Conservation (phyloP, 2,113 vertebrate species). For the Nothocercus nigrocapillus region DNA sequence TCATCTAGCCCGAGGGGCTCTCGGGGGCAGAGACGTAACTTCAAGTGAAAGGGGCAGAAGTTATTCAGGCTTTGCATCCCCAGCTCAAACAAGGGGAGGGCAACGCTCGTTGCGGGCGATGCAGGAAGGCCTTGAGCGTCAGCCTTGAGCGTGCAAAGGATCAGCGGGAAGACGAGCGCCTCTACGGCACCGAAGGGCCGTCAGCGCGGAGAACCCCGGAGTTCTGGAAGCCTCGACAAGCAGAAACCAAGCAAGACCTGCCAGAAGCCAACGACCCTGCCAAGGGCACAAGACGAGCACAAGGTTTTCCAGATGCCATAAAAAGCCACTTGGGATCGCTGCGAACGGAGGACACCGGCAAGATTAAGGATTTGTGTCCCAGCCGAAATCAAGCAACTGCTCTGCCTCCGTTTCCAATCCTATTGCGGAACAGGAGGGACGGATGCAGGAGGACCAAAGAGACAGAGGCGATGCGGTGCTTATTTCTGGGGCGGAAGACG, state of each 20-base stretch:
- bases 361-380: no score
- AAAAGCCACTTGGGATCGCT: neutral
- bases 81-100: neutral
- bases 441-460: neutral
- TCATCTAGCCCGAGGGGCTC: accelerated
- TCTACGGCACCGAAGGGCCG: neutral
- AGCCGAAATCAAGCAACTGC: accelerated
- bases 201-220: neutral
- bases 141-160: no score
- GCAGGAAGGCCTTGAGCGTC: no score
- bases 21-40: accelerated
- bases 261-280: neutral
- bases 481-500: neutral
- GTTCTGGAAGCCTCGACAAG: neutral
- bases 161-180: neutral
- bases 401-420: accelerated
- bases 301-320: neutral
- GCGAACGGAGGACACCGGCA: neutral
- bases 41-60: accelerated
- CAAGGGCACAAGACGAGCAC: neutral
- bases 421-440: neutral
- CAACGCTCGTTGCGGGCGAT: neutral
- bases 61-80: no score
- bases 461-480: neutral
- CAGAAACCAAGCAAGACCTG: neutral